Evolutionary conservation across 2,888 invertebrate genomes (phyloP).

Genomic region (Ormyrus labotus): DNA sequence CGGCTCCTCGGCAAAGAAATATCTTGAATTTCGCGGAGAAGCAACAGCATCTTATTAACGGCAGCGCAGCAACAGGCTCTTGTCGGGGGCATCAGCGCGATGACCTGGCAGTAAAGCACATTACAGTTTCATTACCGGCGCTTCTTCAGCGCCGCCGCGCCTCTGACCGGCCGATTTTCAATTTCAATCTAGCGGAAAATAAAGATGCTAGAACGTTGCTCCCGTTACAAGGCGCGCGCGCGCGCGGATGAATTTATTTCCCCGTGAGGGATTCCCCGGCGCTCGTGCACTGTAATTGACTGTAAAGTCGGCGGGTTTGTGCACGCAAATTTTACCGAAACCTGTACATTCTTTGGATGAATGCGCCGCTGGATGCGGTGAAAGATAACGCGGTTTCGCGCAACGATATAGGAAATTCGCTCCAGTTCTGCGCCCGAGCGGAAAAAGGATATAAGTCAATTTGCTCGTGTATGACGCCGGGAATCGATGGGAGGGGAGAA

Average conservation of each 20-base stretch:
- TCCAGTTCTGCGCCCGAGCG: neutral
- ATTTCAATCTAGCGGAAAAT: conserved; percentile 35
- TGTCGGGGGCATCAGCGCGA: neutral
- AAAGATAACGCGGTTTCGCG: conserved; percentile 7
- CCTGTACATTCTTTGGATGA: neutral
- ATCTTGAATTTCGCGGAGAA: too few species aligned
- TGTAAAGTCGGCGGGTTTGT: conserved; percentile 12
- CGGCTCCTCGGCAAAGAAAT: too few species aligned
- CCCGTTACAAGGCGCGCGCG: neutral
- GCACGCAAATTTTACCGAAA: conserved; percentile 9
- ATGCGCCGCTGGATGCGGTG: neutral
- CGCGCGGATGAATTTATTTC: conserved; percentile 6
- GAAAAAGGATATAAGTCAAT: conserved; percentile 9
- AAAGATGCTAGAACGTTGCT: neutral
- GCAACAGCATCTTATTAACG: too few species aligned
- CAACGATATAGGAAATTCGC: conserved; percentile 1
- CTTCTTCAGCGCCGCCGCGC: neutral
- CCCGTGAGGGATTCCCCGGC: neutral
- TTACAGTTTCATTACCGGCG: conserved; percentile 21
- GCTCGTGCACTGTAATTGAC: conserved; percentile 9
- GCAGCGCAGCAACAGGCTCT: too few species aligned
- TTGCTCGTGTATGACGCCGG: neutral
- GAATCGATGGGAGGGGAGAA: neutral
- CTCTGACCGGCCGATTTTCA: conserved; percentile 10
- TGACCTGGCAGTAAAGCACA: neutral